Base-by-base conservation (phyloP, 2,888 invertebrate species). In the Scaptomyza flava region DNA sequence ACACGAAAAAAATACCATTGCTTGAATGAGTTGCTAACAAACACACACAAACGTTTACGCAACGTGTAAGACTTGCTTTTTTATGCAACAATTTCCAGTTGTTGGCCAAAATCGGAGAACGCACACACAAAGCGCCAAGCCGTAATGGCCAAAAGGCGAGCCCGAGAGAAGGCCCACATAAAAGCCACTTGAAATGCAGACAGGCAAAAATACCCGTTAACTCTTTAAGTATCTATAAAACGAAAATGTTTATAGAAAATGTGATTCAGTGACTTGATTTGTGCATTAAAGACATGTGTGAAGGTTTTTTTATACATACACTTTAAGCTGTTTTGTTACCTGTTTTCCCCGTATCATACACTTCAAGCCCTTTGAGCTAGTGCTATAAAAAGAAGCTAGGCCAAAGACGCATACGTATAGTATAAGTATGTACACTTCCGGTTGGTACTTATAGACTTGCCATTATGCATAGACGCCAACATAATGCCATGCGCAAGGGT, bases 161-260 rank as follows among this genome's bases (percentile, higher is more conserved):
- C 30, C 75, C 51, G 9, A 11, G 36, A 3, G 11, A 41, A 68
- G 76, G 57, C 79, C 87, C 87, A 81, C 87, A 82, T 84, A 84
- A 87, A 81, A 81, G 66, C 23, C 82, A 75, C 81, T 84, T 68
- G 66, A 77, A 79, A 79, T 79, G 84, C 77, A 79, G 64, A 59
- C 73, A 58, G 63, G 42, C 62, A 56, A 27, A 50, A 45, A 33
- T 42, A 45, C 43, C 67, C 61, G 77, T 72, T 73, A 76, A 82
- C 87, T 68, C 75, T 88, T 88, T 84, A 87, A 88, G 83, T 87
- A 76, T 81, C 89, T 79, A 84, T 84, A 84, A 83, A 83, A 83
- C 54, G 76, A 70, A 73, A 87, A 88, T 88, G 83, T 88, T 88
- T 83, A 88, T 87, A 87, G 89, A 88, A 83, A 88, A 86, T 83